Conservation (phyloP, 2,888 invertebrate species). For the Dryobota labecula region DNA sequence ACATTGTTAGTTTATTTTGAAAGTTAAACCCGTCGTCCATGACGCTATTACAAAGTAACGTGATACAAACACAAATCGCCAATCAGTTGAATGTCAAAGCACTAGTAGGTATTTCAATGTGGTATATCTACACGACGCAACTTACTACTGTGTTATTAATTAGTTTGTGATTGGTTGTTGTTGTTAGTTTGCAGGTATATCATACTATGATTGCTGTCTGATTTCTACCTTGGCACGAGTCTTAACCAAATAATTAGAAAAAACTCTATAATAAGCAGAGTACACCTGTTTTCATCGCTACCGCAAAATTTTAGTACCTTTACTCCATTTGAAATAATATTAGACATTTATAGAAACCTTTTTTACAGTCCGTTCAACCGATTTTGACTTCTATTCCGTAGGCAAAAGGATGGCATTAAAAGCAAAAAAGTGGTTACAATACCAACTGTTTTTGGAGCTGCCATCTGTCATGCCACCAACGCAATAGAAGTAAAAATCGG, state of each 20-base stretch:
- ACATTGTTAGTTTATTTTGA: not conserved
- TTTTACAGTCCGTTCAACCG: too few species aligned
- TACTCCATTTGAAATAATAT: too few species aligned
- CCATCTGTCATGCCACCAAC: too few species aligned
- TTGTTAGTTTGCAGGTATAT: not conserved
- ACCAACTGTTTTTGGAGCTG: too few species aligned
- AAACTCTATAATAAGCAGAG: not conserved
- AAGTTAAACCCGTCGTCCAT: not conserved
- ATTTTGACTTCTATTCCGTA: too few species aligned
- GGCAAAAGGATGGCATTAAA: too few species aligned
- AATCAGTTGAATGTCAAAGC: not conserved
- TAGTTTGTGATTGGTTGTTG: not conserved
- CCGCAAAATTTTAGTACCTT: not conserved
- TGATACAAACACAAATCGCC: not conserved
- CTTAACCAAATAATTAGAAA: not conserved
- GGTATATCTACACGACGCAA: not conserved
- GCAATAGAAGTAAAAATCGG: too few species aligned
- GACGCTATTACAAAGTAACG: not conserved
- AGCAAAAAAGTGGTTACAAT: too few species aligned
- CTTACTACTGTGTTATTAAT: too few species aligned
- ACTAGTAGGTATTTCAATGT: not conserved
- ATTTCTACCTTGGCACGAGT: not conserved
- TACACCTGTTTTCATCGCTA: not conserved
- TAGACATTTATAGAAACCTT: too few species aligned
- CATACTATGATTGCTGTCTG: not conserved